Percentiles rank a stretch among this genome's conserved stretches.
phyloP scores from a whole-genome alignment of 2,797 vertebrate species.

The Sebastes vulpes region DNA sequence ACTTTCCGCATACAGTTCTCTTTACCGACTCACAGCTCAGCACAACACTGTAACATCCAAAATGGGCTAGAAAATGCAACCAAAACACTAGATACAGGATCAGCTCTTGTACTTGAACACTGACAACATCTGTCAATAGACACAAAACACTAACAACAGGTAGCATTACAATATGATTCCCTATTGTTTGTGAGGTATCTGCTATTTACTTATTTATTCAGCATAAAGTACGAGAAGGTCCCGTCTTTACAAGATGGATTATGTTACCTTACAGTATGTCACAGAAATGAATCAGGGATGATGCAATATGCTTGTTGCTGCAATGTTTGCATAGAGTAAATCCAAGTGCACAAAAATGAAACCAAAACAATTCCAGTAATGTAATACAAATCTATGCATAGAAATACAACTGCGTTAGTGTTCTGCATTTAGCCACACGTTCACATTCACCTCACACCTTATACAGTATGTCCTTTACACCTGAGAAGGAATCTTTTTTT shows the following conservation, averaged over 20 bases:
- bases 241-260: background rate
- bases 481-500: background rate
- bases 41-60: background rate
- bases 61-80: background rate
- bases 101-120: too few species aligned
- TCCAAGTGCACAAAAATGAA: background rate
- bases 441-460: background rate
- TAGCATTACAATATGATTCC: too few species aligned
- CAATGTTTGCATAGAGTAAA: background rate
- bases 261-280: background rate
- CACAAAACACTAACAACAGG: too few species aligned
- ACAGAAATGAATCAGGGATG: background rate
- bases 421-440: background rate
- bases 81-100: background rate
- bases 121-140: too few species aligned
- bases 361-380: background rate
- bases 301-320: background rate
- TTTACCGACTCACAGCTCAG: background rate
- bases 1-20: background rate
- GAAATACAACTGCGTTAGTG: background rate
- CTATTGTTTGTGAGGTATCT: background rate
- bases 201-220: background rate
- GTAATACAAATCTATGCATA: background rate
- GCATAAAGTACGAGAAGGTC: background rate
- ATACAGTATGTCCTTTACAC: background rate